phyloP scores from a whole-genome alignment of 2,797 vertebrate genomes.

The Premnoplex brunnescens region DNA sequence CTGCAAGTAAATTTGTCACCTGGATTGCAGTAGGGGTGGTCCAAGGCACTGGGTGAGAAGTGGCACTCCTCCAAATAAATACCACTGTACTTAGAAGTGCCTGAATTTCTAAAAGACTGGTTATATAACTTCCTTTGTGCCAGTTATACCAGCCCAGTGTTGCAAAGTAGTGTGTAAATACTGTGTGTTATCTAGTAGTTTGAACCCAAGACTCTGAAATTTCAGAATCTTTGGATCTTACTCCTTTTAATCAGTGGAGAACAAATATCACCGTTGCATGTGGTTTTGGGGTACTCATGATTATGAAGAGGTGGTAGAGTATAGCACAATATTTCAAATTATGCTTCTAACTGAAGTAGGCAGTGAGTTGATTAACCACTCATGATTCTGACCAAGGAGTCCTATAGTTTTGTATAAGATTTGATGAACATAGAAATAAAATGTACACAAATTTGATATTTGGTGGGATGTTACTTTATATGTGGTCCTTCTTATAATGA shows the following conservation, averaged over 20 bases:
- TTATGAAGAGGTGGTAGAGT: neutral
- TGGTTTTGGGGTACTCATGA: neutral
- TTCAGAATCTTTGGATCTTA: neutral
- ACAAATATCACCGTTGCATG: fast-evolving
- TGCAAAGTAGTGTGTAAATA: neutral
- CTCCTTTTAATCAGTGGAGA: neutral
- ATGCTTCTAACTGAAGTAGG: neutral
- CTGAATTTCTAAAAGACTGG: neutral
- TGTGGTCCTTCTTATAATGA: neutral
- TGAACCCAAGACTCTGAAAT: neutral
- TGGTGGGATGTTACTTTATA: neutral
- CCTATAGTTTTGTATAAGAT: neutral
- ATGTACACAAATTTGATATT: neutral
- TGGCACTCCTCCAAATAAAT: neutral
- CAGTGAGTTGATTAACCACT: neutral
- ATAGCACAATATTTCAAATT: neutral
- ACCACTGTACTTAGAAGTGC: neutral
- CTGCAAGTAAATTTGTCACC: neutral
- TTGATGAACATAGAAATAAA: neutral
- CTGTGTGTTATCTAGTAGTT: neutral
- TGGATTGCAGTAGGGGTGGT: neutral
- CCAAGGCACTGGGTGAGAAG: neutral
- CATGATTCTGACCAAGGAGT: neutral
- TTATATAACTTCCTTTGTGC: neutral
- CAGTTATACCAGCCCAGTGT: neutral